Evolutionary conservation across 2,113 vertebrate species (phyloP), one percentile per base, ranked within the genome.

Genomic region (Cacatua alba): DNA sequence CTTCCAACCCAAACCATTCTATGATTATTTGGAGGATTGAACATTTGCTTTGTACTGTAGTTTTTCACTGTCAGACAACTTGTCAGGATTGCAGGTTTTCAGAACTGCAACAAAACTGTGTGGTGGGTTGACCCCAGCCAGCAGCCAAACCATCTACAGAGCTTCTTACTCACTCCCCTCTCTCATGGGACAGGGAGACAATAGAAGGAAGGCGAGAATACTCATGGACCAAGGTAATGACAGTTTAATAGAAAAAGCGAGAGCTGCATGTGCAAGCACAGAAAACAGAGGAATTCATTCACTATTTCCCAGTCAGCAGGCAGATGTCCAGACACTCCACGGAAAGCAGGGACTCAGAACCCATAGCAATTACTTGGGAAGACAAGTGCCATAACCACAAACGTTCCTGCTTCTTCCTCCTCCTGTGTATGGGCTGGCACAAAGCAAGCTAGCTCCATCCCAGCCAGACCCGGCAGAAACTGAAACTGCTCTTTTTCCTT

Each of bases 321-420:
- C 26, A 24, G 41, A 6, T 41, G 43, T 68, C 43, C 64, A 71
- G 52, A 13, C 8, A 16, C 9, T 43, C 33, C 33, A 44, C 19
- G n/a, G 28, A 90, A 93, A 87, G 28, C n/a, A 59, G 24, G 19
- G 37, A 31, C 49, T 85, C 19, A 3, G 24, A 12, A 26, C 13
- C 13, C 11, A 0, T 14, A 29, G 4, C 0, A 0, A 16, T 53
- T 37, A 10, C 17, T 43, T 64, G 19, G 19, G 75, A 75, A 46
- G 28, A 53, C 24, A 86, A 88, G 63, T 53, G 7, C 25, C 37
- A 16, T 64, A 55, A 76, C 13, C 35, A 43, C 26, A 78, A 49
- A 49, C 2, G 7, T 68, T 5, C 7, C 23, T 37, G 24, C 18
- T 63, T 67, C 49, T 28, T 82, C 18, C 17, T 79, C 18, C 24